Percentiles rank a stretch among this genome's conserved stretches.
These are phyloP conservation scores for Agonopterix arenella DNA, from an alignment of 2,888 invertebrate species.

Conservation along the genomic window DNA sequence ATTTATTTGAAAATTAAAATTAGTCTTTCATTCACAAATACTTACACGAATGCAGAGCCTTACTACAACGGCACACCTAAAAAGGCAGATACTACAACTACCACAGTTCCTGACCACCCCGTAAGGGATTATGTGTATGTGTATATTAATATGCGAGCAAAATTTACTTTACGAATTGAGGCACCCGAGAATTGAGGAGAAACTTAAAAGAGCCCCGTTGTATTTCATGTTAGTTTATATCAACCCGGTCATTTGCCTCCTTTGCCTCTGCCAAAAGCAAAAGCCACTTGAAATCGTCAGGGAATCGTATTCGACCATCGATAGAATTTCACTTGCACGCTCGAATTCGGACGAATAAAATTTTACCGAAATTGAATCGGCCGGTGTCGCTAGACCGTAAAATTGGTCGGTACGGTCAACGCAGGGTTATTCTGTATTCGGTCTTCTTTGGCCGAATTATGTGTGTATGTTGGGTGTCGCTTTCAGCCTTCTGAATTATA, in stretches of 20 bases:
- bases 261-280: conserved; percentile 29
- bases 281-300: conserved; percentile 43
- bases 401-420: conserved; percentile 65
- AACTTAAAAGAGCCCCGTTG: too few relatives aligned
- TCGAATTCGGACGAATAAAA: conserved; percentile 67
- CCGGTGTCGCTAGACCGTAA: conserved; percentile 64
- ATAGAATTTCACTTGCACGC: conserved; percentile 63
- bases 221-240: neutral
- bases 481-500: conserved; percentile 64
- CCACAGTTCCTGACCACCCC: too few relatives aligned
- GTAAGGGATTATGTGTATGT: too few relatives aligned
- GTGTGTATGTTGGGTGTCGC: conserved; percentile 50
- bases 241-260: conserved; percentile 26
- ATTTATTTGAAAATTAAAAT: too few relatives aligned
- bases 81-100: too few relatives aligned
- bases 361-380: conserved; percentile 73
- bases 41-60: too few relatives aligned
- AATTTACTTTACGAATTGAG: too few relatives aligned
- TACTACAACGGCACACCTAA: too few relatives aligned
- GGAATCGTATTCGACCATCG: conserved; percentile 48
- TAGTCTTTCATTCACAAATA: too few relatives aligned
- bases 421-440: conserved; percentile 36
- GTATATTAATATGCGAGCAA: too few relatives aligned
- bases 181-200: too few relatives aligned
- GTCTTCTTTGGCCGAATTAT: conserved; percentile 56